Base-by-base conservation (phyloP, 1,140 invertebrate species). In the Stegodyphus dumicola region DNA sequence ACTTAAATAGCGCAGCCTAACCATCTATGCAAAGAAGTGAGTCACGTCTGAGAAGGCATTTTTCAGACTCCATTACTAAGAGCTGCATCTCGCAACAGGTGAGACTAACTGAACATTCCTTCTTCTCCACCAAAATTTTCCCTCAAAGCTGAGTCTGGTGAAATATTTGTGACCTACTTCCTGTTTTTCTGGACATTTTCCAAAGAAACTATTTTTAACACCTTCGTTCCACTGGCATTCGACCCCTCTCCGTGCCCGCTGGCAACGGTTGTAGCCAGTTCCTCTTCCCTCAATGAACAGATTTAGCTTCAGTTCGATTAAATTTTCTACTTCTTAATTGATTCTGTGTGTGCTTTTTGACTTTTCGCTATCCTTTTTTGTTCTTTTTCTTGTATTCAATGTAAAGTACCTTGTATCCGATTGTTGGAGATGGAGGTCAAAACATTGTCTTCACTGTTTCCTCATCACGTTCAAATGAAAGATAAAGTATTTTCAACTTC, bases 121-220 rank as follows among this genome's bases (percentile, higher is more conserved):
- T 33, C 33, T 33, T 33, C 33, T 33, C 33, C 33, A 33, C 33
- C 33, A 33, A 33, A 33, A 33, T 33, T 33, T 33, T 33, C 33
- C 33, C 33, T 33, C 33, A 33, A 33, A 33, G 33, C 33, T 33
- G 33, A 33, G 33, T 33, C 33, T 9, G 5, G 18, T 5, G 67
- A 81, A 54, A 53, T 83, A 75, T 75, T 74, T 75, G 69, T 67
- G 80, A 69, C 73, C 73, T 65, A 77, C 77, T 85, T 76, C 18
- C 73, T 74, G 52, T 51, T 56, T 33, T 70, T 17, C 74, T 85
- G 81, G 81, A 85, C 49, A 5, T 9, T 49, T 54, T 77, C 81
- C 81, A 85, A 33, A 5, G 5, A 2, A 15, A n/a, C 51, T 76
- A 77, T 77, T 85, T 85, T 76, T 76, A 69, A 77, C n/a, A 10